Evolutionary conservation across 2,113 vertebrate species (phyloP), one percentile per base, ranked within the genome.

Genomic region (Malurus melanocephalus): DNA sequence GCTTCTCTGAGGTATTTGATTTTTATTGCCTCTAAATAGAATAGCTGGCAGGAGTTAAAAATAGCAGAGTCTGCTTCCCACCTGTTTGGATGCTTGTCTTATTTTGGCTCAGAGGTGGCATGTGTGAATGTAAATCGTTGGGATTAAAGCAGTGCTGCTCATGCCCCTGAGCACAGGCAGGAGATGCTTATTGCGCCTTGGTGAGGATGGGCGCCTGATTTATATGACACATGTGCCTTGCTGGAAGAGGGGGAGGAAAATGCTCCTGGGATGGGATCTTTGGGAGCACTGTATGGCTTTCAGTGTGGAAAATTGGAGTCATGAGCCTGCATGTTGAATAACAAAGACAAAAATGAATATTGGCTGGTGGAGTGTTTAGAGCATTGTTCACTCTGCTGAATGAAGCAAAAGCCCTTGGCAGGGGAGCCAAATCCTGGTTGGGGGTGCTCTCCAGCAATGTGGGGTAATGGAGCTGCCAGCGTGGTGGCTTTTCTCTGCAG

Each of bases 41-140:
- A 46, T 38, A 90, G 59, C 86, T 88, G 77, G 33, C 80, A 79
- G 91, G n/a, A 90, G 66, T 79, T 93, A 95, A 90, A 94, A 95
- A 94, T 92, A 95, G 66, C 57, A 6, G 28, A 65, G 59, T 49
- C 81, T 93, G 91, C 87, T 90, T 95, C 94, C 93, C 92, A 94
- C 93, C 89, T 95, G 94, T 92, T 93, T 68, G 81, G 84, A 81
- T 81, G 53, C 77, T 88, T 0, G 0, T 77, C 73, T 84, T 73
- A 62, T 68, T 91, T 93, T 65, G 59, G 43, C 72, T 85, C 0
- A 0, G 88, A 80, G 66, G 62, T 68, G 71, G 91, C 94, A 92
- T 38, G 57, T 12, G 16, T 74, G 77, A 80, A 38, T 67, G 32
- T 52, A 78, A 80, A 64, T 92, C 4, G 6, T 53, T 8, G 2